Evolutionary conservation across 92 coral and sea anemone genomes (phyloP), one percentile per base, ranked within the genome.

Genomic region (Siderastrea siderea): DNA sequence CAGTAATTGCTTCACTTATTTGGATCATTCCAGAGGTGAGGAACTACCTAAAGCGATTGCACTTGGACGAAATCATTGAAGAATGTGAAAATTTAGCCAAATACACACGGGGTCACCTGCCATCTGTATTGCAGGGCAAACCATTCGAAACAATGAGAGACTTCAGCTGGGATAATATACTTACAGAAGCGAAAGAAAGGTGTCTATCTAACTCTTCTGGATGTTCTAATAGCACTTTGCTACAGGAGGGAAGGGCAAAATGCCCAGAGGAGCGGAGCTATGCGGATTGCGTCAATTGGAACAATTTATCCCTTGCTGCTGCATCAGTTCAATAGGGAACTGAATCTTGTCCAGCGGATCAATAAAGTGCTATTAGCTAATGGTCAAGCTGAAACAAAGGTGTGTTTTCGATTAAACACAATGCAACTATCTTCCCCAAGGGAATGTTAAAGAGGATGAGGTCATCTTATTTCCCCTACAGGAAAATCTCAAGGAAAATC

Each of bases 301-400:
- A 57, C 62, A 19, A 61, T 81, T 61, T 64, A 55, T 73, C 78
- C 86, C 47, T 75, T 80, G 60, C 38, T 86, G 14, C 43, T 86
- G 84, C 90, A 86, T 43, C 81, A 53, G 78, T 63, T 68, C 11
- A 86, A 78, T 67, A 71, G 74, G 7, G 82, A 66, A 53, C 84
- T 86, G 14, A 86, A 77, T 53, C 74, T 87, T 79, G 90, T 87
- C 47, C 90, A 87, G 75, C 77, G 85, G 44, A 52, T 87, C 2
- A 87, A 87, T 47, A 87, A 85, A 66, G 70, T 79, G 43, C 66
- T 86, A 68, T 68, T 86, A 70, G 68, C 90, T 15, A 71, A 86
- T 62, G 84, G 90, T 62, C 71, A 77, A 66, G 90, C 81, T 52
- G 81, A 77, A 66, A n/a, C n/a, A n/a, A n/a, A n/a, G n/a, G n/a